Base-by-base conservation (phyloP, 2,797 vertebrate species). In the Masticophis lateralis region DNA sequence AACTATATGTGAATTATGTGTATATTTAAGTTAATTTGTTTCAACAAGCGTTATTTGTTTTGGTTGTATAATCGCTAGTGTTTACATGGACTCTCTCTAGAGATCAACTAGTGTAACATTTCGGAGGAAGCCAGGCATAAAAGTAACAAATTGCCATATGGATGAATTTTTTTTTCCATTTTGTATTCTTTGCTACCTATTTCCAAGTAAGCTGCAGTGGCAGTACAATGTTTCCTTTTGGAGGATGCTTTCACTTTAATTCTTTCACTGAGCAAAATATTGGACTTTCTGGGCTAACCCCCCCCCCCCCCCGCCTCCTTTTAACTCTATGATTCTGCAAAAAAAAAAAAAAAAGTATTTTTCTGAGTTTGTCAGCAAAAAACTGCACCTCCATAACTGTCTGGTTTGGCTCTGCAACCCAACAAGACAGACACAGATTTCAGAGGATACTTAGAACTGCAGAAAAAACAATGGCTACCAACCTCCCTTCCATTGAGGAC, bases 21-120 rank as follows among this genome's bases (percentile, higher is more conserved):
- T 8, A 53, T 22, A 53, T 53, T 53, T 20, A 28, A 51, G 14
- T 86, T 7, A 43, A 87, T 43, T 74, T 74, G n/a, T 37, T 37
- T 37, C 69, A 37, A 74, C 7, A 74, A 74, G 32, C 1, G 2
- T 7, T 74, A 0, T 20, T 37, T 59, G 8, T 86, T 91, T 16
- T 4, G 7, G 22, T 90, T 61, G 25, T 61, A 51, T 14, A 63
- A 47, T 9, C 18, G 25, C 16, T 89, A 43, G 6, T 89, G 25
- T 22, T 56, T 27, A 43, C 59, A 47, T 25, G 8, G 57, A 43
- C 11, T 47, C 27, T 16, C 37, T 89, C 11, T 89, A 16, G 32
- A 89, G 37, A 60, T 43, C n/a, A 60, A 27, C 20, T 25, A 47
- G 74, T 43, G 9, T 79, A 43, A 4, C 20, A 0, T 43, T 43